phyloP scores from a whole-genome alignment of 1,140 invertebrate genomes.

The Lethocerus indicus region DNA sequence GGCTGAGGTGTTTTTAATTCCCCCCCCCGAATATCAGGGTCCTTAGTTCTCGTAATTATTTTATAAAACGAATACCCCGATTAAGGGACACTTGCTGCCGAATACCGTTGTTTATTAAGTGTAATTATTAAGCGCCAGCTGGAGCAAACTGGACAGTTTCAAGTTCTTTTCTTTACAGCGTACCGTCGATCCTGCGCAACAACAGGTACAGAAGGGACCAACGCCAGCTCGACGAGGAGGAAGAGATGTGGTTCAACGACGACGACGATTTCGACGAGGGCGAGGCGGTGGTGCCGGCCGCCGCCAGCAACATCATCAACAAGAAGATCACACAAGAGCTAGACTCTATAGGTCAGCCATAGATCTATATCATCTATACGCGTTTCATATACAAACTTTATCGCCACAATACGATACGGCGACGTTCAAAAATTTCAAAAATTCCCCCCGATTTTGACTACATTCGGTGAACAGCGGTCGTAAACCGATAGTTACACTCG shows the following conservation, averaged over 20 bases:
- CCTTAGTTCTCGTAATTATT: background rate
- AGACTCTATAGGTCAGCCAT: constrained; percentile 39
- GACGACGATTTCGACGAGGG: constrained; percentile 87
- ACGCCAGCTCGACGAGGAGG: constrained; percentile 86
- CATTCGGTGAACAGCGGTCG: too few species aligned
- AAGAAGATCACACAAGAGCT: constrained; percentile 38
- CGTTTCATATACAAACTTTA: too few species aligned
- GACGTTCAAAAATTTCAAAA: too few species aligned
- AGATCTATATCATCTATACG: too few species aligned
- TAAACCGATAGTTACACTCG: too few species aligned
- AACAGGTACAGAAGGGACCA: constrained; percentile 78
- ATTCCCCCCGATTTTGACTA: too few species aligned
- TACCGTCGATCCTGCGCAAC: constrained; percentile 60
- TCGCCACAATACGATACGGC: too few species aligned
- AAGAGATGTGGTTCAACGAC: constrained; percentile 98
- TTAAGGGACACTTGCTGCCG: too few species aligned
- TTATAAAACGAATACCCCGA: background rate
- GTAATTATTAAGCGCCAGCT: too few species aligned
- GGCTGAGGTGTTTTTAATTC: background rate
- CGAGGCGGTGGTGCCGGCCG: constrained; percentile 38
- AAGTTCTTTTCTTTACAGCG: constrained; percentile 22
- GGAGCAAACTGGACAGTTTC: background rate
- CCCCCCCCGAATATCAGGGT: background rate
- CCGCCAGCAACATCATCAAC: constrained; percentile 21
- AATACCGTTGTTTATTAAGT: too few species aligned